These are phyloP conservation scores for Stenotaenia linearis DNA, from an alignment of 2,888 invertebrate genomes.

Conservation along the genomic window DNA sequence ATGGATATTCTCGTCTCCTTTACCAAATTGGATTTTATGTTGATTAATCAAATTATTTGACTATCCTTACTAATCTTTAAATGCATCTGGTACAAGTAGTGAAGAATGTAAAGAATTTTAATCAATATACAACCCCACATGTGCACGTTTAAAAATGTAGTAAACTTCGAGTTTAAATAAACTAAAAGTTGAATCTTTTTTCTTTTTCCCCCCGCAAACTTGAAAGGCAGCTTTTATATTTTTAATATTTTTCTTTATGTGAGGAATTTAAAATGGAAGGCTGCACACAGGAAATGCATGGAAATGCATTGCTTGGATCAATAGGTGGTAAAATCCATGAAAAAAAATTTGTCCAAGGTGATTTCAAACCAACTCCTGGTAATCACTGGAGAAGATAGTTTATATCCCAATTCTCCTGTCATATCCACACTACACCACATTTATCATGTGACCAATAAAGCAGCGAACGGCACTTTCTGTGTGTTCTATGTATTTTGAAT, in stretches of 20 bases:
- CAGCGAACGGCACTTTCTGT: background rate
- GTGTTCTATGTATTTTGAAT: no score
- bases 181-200: background rate
- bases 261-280: background rate
- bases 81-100: no score
- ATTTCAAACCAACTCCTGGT: conserved; percentile 3
- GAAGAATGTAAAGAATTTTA: no score
- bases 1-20: no score
- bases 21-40: no score
- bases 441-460: conserved; percentile 11
- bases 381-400: background rate
- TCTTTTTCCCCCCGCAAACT: background rate
- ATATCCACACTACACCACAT: conserved; percentile 20
- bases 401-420: background rate
- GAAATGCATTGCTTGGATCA: conserved; percentile 21
- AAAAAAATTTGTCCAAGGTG: conserved; percentile 7
- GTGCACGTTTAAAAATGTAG: background rate
- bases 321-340: conserved; percentile 16
- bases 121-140: no score
- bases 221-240: background rate
- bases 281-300: conserved; percentile 18
- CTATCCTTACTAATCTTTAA: no score
- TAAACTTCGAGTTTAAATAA: background rate
- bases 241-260: background rate
- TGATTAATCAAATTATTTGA: no score